phyloP scores from a whole-genome alignment of 2,888 invertebrate genomes.

The Zonitis immaculata region DNA sequence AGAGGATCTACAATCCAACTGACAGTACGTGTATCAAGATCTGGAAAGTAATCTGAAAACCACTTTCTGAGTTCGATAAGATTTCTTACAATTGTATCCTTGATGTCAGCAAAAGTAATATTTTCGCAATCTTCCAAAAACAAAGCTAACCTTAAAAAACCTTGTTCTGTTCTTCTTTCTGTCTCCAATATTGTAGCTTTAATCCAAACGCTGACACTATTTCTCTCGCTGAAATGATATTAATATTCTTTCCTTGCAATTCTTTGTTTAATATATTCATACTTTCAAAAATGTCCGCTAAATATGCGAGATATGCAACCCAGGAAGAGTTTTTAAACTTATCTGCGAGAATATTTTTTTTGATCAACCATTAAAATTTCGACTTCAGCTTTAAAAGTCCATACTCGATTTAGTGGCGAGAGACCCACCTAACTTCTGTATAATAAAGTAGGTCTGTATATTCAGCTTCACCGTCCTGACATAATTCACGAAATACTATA shows the following conservation, averaged over 20 bases:
- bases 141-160: constrained; percentile 26
- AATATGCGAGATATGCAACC: constrained; percentile 26
- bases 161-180: constrained; percentile 27
- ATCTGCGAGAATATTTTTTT: constrained; percentile 24
- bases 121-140: constrained; percentile 26
- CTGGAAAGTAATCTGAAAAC: constrained; percentile 27
- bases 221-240: constrained; percentile 24
- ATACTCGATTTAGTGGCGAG: constrained; percentile 22
- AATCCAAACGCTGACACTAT: constrained; percentile 25
- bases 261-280: constrained; percentile 27
- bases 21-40: constrained; percentile 20
- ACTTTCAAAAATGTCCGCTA: constrained; percentile 26
- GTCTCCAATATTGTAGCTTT: constrained; percentile 25
- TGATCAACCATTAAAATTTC: constrained; percentile 24
- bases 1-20: constrained; percentile 23
- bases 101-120: constrained; percentile 27
- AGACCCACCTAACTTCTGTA: constrained; percentile 26
- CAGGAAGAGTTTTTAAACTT: constrained; percentile 25
- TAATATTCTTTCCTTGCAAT: constrained; percentile 26
- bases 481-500: constrained; percentile 28
- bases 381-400: constrained; percentile 23
- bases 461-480: constrained; percentile 28
- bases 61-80: constrained; percentile 28
- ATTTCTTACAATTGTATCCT: constrained; percentile 26
- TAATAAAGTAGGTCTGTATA: constrained; percentile 23